phyloP scores from a whole-genome alignment of 2,888 invertebrate genomes.

The Diarsia dahlii region DNA sequence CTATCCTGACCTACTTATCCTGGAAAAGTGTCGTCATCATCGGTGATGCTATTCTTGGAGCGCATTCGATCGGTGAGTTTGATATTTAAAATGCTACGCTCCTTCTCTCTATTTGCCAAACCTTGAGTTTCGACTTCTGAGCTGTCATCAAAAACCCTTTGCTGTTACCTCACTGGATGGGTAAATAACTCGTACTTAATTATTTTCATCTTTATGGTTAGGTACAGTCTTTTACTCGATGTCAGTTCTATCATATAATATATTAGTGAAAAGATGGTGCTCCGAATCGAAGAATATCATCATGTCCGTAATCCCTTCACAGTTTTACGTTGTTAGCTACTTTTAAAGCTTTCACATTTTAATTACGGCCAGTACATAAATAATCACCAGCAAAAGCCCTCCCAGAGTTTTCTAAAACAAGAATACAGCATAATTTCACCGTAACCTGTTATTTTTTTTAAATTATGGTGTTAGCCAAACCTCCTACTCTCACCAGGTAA shows the following conservation, averaged over 20 bases:
- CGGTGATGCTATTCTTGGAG: too few relatives aligned
- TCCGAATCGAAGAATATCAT: background rate
- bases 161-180: background rate
- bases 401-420: conserved; percentile 21
- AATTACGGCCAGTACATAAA: conserved; percentile 13
- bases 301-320: background rate
- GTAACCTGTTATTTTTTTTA: conserved; percentile 36
- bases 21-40: too few relatives aligned
- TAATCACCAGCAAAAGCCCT: conserved; percentile 10
- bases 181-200: background rate
- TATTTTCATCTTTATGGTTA: too few relatives aligned
- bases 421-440: conserved; percentile 28
- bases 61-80: too few relatives aligned
- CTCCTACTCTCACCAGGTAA: background rate
- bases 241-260: background rate
- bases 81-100: too few relatives aligned
- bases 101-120: too few relatives aligned
- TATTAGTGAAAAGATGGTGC: background rate
- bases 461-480: conserved; percentile 49
- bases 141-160: background rate
- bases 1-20: too few relatives aligned
- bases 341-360: background rate
- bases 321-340: background rate
- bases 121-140: too few relatives aligned
- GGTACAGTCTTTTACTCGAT: background rate